Base-by-base conservation (phyloP, 1,140 invertebrate genomes). In the Trichoplusia ni region DNA sequence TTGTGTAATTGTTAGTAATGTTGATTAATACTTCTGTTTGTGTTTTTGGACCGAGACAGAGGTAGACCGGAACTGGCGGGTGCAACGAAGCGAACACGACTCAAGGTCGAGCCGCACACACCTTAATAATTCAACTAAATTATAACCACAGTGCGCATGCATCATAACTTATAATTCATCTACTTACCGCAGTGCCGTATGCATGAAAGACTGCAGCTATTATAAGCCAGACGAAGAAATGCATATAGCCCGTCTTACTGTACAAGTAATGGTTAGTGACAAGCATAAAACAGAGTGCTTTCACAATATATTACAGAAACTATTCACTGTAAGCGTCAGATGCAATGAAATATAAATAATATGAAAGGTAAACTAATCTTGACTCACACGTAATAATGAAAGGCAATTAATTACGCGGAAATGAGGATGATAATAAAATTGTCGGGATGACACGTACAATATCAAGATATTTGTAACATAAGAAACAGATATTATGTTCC, bases 71-170 rank as follows among this genome's bases (percentile, higher is more conserved):
- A 82, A 85, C 73, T 59, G 54, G 19, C 60, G 67, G 60, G 63
- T 78, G 81, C 81, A 82, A 46, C 74, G 64, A 51, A 81, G 70
- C 78, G 73, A 67, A 49, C 58, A 29, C 21, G 25, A 25, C 70
- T 73, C 81, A 85, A 85, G 82, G 82, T 81, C 82, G 72, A 60
- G 63, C n/a, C n/a, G n/a, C 64, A 64, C 74, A 69, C 73, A 69
- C 69, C 71, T 73, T 64, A 38, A 64, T 69, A 68, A 63, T 61
- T 62, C 47, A 68, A 53, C 49, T 42, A 73, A 67, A 67, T 70
- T 70, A n/a, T n/a, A 64, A 61, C 56, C 56, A 60, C 56, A 35
- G 47, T 35, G 42, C 56, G 38, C 54, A 58, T 58, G 37, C 25
- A 58, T 42, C 56, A 60, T 47, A 60, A 40, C 51, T 54, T 16